These are phyloP conservation scores for western clawed frog (Xenopus tropicalis) DNA, from an alignment of 2,113 vertebrate genomes.

Conservation along the genomic window DNA sequence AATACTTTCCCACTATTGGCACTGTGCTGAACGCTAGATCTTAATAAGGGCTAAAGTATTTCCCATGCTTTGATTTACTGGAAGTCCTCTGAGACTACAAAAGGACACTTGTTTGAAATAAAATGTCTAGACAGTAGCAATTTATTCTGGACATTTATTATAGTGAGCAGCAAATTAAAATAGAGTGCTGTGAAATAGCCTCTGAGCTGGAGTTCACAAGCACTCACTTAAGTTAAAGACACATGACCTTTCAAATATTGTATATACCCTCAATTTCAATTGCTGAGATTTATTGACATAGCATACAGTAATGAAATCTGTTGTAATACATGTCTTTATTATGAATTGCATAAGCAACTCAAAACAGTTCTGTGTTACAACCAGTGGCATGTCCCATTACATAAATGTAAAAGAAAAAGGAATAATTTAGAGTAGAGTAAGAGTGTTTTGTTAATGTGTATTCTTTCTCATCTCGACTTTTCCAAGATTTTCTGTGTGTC, in stretches of 20 bases:
- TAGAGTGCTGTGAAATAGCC: constrained; percentile 68
- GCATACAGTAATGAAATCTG: too few relatives aligned
- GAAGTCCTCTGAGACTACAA: constrained; percentile 79
- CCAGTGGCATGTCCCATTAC: too few relatives aligned
- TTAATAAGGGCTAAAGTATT: constrained; percentile 71
- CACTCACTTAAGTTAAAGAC: constrained; percentile 53
- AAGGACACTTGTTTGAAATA: constrained; percentile 85
- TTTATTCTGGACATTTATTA: constrained; percentile 81
- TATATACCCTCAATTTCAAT: constrained; percentile 55
- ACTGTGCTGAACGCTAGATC: constrained; percentile 93
- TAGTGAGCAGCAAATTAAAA: constrained; percentile 78
- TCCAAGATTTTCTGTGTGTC: too few relatives aligned
- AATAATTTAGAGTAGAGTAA: too few relatives aligned
- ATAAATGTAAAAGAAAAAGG: too few relatives aligned
- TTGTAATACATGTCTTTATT: too few relatives aligned
- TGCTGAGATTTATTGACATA: constrained; percentile 44
- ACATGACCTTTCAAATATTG: constrained; percentile 54
- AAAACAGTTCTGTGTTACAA: too few relatives aligned
- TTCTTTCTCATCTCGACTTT: too few relatives aligned
- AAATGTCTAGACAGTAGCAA: constrained; percentile 81
- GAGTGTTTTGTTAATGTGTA: too few relatives aligned
- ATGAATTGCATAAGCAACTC: too few relatives aligned
- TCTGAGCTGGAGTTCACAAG: constrained; percentile 71
- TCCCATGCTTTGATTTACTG: constrained; percentile 91
- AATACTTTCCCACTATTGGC: constrained; percentile 72